Conservation (phyloP, 2,113 vertebrate species). For the Sclerurus mexicanus region DNA sequence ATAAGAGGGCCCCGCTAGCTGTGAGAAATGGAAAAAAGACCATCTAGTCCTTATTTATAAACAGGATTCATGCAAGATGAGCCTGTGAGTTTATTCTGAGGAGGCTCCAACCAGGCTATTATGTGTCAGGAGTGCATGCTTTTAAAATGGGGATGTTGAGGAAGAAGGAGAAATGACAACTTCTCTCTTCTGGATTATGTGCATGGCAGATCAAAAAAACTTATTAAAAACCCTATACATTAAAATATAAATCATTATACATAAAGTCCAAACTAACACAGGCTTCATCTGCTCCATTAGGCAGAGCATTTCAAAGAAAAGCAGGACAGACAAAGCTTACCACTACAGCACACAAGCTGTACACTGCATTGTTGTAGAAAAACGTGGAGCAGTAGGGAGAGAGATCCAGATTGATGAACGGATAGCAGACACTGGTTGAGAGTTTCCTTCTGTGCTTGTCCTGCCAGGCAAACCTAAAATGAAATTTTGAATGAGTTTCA, state of each 20-base stretch:
- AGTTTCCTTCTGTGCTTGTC: conserved; percentile 78
- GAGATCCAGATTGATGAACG: conserved; percentile 75
- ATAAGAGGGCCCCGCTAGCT: accelerated
- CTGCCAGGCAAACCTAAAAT: conserved; percentile 73
- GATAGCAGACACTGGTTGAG: conserved; percentile 77
- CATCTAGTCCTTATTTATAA: neutral
- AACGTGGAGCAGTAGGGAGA: conserved; percentile 71
- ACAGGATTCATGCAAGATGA: neutral
- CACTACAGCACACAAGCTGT: conserved; percentile 83
- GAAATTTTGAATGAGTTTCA: neutral
- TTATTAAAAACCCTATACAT: neutral
- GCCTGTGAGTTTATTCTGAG: neutral
- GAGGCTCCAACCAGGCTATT: neutral
- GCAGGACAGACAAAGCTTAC: conserved; percentile 68
- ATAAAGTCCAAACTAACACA: neutral
- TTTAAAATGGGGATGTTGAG: neutral
- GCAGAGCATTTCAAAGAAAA: neutral
- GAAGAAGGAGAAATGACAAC: neutral
- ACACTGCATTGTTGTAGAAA: conserved; percentile 51
- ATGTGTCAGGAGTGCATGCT: accelerated
- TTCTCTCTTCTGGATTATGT: neutral
- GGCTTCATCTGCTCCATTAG: neutral
- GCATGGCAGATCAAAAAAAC: neutral
- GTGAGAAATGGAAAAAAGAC: neutral
- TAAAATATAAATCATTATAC: neutral